Conservation (phyloP, 92 coral and sea anemone genomes). For the Epizoanthus ramosus region DNA sequence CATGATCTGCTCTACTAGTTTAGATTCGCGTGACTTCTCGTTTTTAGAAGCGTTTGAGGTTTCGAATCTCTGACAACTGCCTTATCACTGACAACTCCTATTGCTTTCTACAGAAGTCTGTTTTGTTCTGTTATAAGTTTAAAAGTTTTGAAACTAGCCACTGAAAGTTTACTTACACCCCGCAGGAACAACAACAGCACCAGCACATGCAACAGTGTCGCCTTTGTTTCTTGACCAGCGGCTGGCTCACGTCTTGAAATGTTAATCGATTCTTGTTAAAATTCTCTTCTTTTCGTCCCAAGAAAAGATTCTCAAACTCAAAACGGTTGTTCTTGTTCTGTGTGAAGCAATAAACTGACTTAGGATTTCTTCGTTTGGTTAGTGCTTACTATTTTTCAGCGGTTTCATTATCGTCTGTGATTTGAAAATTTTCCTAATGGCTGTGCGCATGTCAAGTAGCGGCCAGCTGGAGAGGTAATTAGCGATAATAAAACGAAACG, state of each 20-base stretch:
- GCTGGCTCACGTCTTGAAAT: slow-evolving; percentile 50
- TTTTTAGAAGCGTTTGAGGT: too few species aligned
- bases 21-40: slow-evolving; percentile 33
- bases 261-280: slow-evolving; percentile 19
- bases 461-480: slow-evolving; percentile 11
- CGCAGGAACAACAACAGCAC: slow-evolving; percentile 87
- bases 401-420: slow-evolving; percentile 25
- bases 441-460: slow-evolving; percentile 35
- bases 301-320: slow-evolving; percentile 36
- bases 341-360: slow-evolving; percentile 11
- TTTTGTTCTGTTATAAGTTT: background rate
- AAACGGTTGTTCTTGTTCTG: slow-evolving; percentile 42
- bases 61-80: too few species aligned
- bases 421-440: slow-evolving; percentile 24
- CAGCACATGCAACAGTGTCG: slow-evolving; percentile 81
- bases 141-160: background rate
- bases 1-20: slow-evolving; percentile 13
- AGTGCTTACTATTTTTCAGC: background rate
- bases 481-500: background rate
- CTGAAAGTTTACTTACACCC: slow-evolving; percentile 21
- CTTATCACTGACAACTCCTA: too few species aligned
- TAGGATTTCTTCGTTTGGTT: background rate
- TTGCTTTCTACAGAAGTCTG: too few species aligned
- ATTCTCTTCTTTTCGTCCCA: slow-evolving; percentile 41
- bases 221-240: slow-evolving; percentile 58